Evolutionary conservation across 2,113 vertebrate species (phyloP).

Genomic region (Pachypanchax playfairii): DNA sequence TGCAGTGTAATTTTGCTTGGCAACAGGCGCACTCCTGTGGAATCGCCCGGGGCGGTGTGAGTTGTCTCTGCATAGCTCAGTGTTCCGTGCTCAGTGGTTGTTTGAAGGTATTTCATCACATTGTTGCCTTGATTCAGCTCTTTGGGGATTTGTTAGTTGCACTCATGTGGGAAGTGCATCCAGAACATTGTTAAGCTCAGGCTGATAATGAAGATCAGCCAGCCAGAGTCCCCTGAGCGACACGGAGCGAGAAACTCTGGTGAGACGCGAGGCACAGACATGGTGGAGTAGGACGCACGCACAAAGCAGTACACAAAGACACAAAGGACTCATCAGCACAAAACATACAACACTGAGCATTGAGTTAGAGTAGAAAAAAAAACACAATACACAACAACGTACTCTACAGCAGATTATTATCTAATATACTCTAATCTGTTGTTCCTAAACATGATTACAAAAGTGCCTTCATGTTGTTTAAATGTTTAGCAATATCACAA

Average conservation of each 20-base stretch:
- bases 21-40: constrained; percentile 75
- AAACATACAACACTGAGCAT: constrained; percentile 47
- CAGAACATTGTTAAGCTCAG: constrained; percentile 76
- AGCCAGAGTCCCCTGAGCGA: constrained; percentile 73
- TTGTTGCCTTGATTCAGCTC: constrained; percentile 77
- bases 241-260: constrained; percentile 59
- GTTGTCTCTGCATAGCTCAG: constrained; percentile 69
- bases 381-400: constrained; percentile 17
- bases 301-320: constrained; percentile 51
- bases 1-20: constrained; percentile 79
- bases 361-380: constrained; percentile 28
- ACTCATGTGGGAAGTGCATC: constrained; percentile 79
- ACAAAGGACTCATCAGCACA: constrained; percentile 61
- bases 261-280: constrained; percentile 55
- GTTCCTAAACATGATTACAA: constrained; percentile 23
- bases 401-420: constrained; percentile 36
- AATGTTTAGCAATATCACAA: constrained; percentile 29
- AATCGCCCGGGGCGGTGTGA: constrained; percentile 68
- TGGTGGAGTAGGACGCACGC: constrained; percentile 49
- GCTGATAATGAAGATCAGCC: constrained; percentile 79
- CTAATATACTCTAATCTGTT: constrained; percentile 27
- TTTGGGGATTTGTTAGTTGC: constrained; percentile 79
- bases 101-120: constrained; percentile 81
- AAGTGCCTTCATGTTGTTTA: constrained; percentile 38
- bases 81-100: constrained; percentile 67